These are phyloP conservation scores for Anthophora plumipes DNA, from an alignment of 2,888 invertebrate genomes.

Conservation along the genomic window DNA sequence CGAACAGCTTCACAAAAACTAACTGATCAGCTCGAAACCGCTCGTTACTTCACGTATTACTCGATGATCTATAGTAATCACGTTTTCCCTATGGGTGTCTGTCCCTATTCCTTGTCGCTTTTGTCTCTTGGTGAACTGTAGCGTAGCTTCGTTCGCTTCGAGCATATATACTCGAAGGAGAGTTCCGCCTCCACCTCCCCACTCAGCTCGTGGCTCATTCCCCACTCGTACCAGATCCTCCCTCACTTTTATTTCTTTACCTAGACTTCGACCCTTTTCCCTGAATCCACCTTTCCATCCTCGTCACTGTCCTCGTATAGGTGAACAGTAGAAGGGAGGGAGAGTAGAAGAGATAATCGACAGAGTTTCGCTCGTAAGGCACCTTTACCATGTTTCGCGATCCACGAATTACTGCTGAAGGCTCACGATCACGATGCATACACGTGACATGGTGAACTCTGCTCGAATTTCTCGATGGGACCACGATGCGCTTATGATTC, in stretches of 20 bases:
- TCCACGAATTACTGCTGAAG: background rate
- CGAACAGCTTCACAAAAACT: background rate
- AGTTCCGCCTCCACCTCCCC: conserved; percentile 71
- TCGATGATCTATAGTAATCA: conserved; percentile 28
- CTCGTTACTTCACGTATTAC: background rate
- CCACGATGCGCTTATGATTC: background rate
- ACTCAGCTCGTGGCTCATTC: conserved; percentile 50
- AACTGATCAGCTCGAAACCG: background rate
- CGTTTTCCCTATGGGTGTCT: conserved; percentile 24
- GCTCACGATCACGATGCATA: conserved; percentile 32
- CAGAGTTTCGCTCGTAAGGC: background rate
- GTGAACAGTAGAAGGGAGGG: too few species aligned
- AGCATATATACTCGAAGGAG: conserved; percentile 81
- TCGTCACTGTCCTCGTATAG: background rate
- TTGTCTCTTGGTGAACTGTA: conserved; percentile 83
- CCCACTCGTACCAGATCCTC: conserved; percentile 73
- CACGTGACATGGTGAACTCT: conserved; percentile 12
- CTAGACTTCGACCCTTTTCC: conserved; percentile 50
- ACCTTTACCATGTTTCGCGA: background rate
- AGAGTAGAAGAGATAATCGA: background rate
- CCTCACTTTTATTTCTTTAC: conserved; percentile 77
- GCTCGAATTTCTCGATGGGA: background rate
- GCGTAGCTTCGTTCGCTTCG: conserved; percentile 78
- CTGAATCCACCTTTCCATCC: conserved; percentile 32
- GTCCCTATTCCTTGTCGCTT: conserved; percentile 70